These are phyloP conservation scores for Nematopogon swammerdamellus DNA, from an alignment of 2,888 invertebrate species.

Conservation along the genomic window DNA sequence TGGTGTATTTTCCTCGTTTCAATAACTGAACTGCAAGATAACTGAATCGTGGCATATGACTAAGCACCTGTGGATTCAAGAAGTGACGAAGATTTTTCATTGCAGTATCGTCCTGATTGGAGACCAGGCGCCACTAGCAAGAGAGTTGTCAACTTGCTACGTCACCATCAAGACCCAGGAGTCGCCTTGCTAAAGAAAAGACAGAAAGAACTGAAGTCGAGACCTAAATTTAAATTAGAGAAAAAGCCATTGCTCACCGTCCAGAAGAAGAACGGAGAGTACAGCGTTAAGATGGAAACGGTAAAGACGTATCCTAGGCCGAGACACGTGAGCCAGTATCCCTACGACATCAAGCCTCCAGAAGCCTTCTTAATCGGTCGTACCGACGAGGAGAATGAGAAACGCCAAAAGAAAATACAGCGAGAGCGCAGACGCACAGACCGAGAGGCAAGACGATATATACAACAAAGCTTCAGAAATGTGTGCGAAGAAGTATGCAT, in stretches of 20 bases:
- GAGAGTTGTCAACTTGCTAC: slow-evolving; percentile 22
- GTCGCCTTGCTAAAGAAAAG: too few species aligned
- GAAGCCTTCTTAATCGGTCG: slow-evolving; percentile 39
- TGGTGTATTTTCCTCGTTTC: too few species aligned
- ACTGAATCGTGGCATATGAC: too few species aligned
- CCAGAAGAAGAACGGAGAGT: slow-evolving; percentile 42
- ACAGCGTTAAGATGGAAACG: slow-evolving; percentile 41
- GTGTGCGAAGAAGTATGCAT: slow-evolving; percentile 44
- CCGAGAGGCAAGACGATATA: slow-evolving; percentile 34
- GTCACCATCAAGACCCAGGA: too few species aligned
- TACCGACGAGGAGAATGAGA: slow-evolving; percentile 39
- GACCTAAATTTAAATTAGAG: slow-evolving; percentile 20
- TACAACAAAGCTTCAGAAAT: slow-evolving; percentile 38
- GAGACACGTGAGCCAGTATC: slow-evolving; percentile 33
- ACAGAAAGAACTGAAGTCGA: slow-evolving; percentile 25
- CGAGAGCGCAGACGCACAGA: slow-evolving; percentile 34
- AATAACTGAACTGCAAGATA: not conserved
- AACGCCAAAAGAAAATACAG: slow-evolving; percentile 32
- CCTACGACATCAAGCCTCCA: slow-evolving; percentile 41
- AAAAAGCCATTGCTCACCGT: slow-evolving; percentile 37
- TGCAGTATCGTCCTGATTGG: slow-evolving; percentile 42
- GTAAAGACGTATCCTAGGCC: slow-evolving; percentile 33
- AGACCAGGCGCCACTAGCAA: slow-evolving; percentile 44
- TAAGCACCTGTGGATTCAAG: not conserved
- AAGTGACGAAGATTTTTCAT: slow-evolving; percentile 16